A percentile compares a stretch with the other conserved stretches of the same genome.
phyloP scores from a whole-genome alignment of 2,797 vertebrate species.

The Pygocentrus nattereri region DNA sequence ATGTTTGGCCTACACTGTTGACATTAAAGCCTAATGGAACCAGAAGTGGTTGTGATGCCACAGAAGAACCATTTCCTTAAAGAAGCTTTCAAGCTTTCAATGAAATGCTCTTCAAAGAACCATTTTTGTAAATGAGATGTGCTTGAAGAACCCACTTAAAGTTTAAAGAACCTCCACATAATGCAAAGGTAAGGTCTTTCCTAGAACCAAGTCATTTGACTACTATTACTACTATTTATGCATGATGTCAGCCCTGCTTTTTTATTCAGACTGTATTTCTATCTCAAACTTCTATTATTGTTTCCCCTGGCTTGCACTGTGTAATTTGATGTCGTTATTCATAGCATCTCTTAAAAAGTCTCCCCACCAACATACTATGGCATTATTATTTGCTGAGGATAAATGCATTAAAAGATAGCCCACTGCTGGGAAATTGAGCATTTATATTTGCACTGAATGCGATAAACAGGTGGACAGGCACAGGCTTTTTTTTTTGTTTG shows the following conservation, averaged over 20 bases:
- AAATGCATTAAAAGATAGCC: conserved; percentile 78
- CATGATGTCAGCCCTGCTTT: conserved; percentile 63
- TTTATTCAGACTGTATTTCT: conserved; percentile 65
- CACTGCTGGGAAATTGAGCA: conserved; percentile 78
- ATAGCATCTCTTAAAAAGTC: conserved; percentile 76
- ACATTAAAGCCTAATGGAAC: not conserved
- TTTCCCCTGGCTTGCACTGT: conserved; percentile 65
- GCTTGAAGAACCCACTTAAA: too few species aligned
- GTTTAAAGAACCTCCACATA: not conserved
- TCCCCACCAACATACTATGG: conserved; percentile 75
- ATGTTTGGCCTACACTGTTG: too few species aligned
- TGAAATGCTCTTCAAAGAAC: conserved; percentile 51
- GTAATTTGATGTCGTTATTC: conserved; percentile 82
- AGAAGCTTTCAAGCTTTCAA: not conserved
- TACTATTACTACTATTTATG: conserved; percentile 73
- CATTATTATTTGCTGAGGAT: conserved; percentile 82
- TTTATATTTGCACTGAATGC: conserved; percentile 80
- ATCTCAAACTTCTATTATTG: conserved; percentile 68
- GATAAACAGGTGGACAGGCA: conserved; percentile 74
- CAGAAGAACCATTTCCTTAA: not conserved
- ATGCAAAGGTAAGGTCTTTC: not conserved
- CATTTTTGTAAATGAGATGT: not conserved
- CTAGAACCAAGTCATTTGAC: conserved; percentile 50
- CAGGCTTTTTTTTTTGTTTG: conserved; percentile 45
- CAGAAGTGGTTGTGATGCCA: not conserved